A percentile compares a stretch with the other conserved stretches of the same genome.
Evolutionary conservation across 2,797 vertebrate genomes (phyloP).

Genomic region (Eulemur mongoz): DNA sequence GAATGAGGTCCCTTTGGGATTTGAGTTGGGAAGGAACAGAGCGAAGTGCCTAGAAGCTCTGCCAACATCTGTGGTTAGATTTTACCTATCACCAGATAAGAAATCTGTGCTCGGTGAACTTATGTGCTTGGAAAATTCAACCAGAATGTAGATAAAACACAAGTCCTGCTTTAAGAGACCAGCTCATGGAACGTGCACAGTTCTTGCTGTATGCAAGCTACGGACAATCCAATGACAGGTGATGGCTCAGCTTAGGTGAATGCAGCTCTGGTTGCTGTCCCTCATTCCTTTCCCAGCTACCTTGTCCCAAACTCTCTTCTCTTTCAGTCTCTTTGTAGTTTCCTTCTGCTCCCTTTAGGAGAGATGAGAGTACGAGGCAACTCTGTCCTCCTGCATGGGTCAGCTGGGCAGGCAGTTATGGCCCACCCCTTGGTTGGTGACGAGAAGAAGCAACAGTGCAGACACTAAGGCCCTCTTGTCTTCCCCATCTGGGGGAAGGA

Average conservation of each 20-base stretch:
- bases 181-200: neutral
- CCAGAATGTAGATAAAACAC: neutral
- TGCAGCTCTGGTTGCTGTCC: neutral
- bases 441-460: neutral
- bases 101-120: neutral
- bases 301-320: neutral
- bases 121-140: conserved; percentile 5
- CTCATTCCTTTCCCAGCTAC: neutral
- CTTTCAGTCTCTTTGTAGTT: neutral
- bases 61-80: neutral
- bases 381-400: neutral
- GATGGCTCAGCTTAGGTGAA: neutral
- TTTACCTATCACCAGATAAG: neutral
- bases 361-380: neutral
- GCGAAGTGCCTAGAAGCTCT: neutral
- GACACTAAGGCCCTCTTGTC: neutral
- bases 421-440: neutral
- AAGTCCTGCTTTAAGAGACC: neutral
- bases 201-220: neutral
- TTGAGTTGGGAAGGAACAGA: neutral
- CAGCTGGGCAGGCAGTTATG: fast-evolving
- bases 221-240: neutral
- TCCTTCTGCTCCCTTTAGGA: neutral
- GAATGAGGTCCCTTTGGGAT: neutral
- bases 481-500: neutral